A percentile compares a stretch with the other conserved stretches of the same genome.
These are phyloP conservation scores for Volucella bombylans DNA, from an alignment of 2,888 invertebrate genomes.

Conservation along the genomic window DNA sequence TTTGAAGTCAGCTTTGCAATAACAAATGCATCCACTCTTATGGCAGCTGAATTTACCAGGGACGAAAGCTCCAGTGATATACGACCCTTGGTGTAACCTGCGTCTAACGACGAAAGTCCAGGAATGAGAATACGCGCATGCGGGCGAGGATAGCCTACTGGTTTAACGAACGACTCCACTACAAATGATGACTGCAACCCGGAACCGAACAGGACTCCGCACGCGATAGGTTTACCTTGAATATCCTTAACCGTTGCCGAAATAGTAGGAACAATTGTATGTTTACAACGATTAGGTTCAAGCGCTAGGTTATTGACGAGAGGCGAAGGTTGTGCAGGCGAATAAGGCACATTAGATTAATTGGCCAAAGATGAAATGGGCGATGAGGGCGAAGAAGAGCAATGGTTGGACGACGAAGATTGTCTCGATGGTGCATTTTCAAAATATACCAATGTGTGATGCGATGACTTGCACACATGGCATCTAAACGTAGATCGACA, in stretches of 20 bases:
- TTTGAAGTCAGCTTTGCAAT: not conserved
- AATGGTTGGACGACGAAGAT: not conserved
- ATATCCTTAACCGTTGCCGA: constrained; percentile 5
- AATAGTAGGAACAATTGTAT: constrained; percentile 34
- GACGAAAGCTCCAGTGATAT: not conserved
- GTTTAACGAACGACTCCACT: constrained; percentile 10
- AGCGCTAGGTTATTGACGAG: constrained; percentile 30
- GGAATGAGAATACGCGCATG: constrained; percentile 4
- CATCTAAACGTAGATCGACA: constrained; percentile 24
- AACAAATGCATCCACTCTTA: not conserved
- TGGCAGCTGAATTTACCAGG: not conserved
- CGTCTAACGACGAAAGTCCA: constrained; percentile 13
- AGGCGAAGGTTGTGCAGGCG: not conserved
- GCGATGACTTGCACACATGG: constrained; percentile 22
- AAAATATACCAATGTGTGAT: constrained; percentile 30
- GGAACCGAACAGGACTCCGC: no score
- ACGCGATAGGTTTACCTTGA: not conserved
- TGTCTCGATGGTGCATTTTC: no score
- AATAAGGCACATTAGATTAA: not conserved
- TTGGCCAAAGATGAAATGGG: not conserved
- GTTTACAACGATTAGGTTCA: not conserved
- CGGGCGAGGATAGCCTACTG: not conserved
- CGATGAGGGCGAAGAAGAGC: not conserved
- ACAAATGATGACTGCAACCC: constrained; percentile 21
- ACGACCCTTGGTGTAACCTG: constrained; percentile 16